Base-by-base conservation (phyloP, 2,797 vertebrate species). In the Danio choprae region DNA sequence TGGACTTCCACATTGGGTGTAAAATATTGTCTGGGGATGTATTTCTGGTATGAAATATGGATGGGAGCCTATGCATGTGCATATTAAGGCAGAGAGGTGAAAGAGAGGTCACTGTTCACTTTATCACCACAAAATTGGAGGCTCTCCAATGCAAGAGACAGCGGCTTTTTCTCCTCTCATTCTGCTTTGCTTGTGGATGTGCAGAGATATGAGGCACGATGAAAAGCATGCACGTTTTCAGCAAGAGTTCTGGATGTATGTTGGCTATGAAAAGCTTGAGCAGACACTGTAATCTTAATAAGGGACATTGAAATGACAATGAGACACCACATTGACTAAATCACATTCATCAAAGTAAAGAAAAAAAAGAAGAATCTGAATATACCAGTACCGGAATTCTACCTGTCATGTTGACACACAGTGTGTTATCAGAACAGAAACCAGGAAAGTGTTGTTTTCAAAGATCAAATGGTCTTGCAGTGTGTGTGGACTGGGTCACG, bases 21-120 rank as follows among this genome's bases (percentile, higher is more conserved):
- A 90, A 89, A 88, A 88, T 84, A 85, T 84, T 74, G 85, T 85
- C 68, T 79, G 83, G 77, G 80, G 90, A 91, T 91, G 84, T 88
- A 90, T 93, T 90, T 89, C 90, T 88, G 86, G 87, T 86, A 87
- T 92, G 90, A 92, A 91, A 91, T 92, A 91, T 93, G 89, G 89
- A 92, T 89, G 88, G 18, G 72, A 81, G 89, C 83, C 74, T 83
- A 74, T 69, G 81, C 65, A 60, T 50, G 73, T 63, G 71, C 1
- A 29, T 55, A 60, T 56, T 83, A 87, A 73, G 86, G 85, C 86
- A 77, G 56, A 81, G 85, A 90, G 92, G 92, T 93, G 86, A 93
- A 82, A 77, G 63, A 77, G 87, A 92, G 92, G 93, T 93, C 92
- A 92, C 64, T 7, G 55, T 88, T 91, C 87, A 86, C 87, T 90